A percentile compares a stretch with the other conserved stretches of the same genome.
phyloP scores from a whole-genome alignment of 2,113 vertebrate genomes.

The Microcebus tavaratra region DNA sequence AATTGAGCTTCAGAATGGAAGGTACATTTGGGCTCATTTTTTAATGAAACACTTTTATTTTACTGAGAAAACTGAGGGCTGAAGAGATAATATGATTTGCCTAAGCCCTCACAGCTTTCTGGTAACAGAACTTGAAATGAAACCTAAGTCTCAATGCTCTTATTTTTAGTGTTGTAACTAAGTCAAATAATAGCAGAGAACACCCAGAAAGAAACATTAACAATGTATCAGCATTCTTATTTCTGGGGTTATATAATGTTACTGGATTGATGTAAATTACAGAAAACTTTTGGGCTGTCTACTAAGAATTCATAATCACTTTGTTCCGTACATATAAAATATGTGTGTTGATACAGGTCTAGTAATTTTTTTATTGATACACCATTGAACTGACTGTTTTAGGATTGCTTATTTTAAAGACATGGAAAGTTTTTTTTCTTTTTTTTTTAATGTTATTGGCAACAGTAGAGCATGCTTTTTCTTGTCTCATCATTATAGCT shows the following conservation, averaged over 20 bases:
- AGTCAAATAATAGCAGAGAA: conserved; percentile 29
- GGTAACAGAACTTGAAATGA: neutral
- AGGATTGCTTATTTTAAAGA: conserved; percentile 52
- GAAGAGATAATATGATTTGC: neutral
- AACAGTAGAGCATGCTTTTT: conserved; percentile 39
- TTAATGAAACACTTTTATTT: neutral
- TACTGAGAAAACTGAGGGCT: neutral
- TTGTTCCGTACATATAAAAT: conserved; percentile 19
- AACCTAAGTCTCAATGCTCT: neutral
- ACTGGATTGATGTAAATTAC: neutral
- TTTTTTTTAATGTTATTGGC: conserved; percentile 30
- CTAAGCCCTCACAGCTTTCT: neutral
- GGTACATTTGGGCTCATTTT: neutral
- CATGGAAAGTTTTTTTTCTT: neutral
- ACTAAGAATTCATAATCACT: neutral
- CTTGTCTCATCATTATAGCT: conserved; percentile 40
- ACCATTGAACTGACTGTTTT: neutral
- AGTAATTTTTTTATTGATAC: conserved; percentile 48
- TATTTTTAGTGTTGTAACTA: neutral
- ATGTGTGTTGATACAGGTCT: neutral
- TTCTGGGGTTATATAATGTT: neutral
- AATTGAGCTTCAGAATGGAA: neutral
- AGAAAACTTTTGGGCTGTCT: neutral
- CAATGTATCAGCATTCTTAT: neutral
- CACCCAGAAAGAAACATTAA: neutral